Evolutionary conservation across 2,888 invertebrate genomes (phyloP).

Genomic region (Dolichopus griseipennis): DNA sequence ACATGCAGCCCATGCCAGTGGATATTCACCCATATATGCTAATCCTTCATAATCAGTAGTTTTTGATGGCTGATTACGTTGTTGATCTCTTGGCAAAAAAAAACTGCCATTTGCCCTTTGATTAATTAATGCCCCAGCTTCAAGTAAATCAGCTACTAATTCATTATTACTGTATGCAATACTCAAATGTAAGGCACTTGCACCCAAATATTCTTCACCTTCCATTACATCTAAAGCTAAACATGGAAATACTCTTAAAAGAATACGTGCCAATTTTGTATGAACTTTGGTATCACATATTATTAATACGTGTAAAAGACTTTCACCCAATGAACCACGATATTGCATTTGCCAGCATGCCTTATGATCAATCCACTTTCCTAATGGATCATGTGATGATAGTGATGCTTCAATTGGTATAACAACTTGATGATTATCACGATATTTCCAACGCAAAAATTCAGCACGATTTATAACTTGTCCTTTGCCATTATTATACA

Average conservation of each 20-base stretch:
- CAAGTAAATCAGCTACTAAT: conserved; percentile 83
- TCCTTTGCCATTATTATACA: conserved; percentile 79
- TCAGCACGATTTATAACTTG: conserved; percentile 79
- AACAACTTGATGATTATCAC: conserved; percentile 74
- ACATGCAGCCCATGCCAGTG: conserved; percentile 95
- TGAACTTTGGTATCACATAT: conserved; percentile 83
- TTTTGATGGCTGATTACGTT: conserved; percentile 63
- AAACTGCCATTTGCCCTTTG: conserved; percentile 93
- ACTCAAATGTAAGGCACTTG: conserved; percentile 88
- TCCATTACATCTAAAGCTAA: conserved; percentile 89
- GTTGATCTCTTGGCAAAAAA: conserved; percentile 92
- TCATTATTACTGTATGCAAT: conserved; percentile 96
- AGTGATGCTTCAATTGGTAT: conserved; percentile 79
- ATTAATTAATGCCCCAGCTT: conserved; percentile 84
- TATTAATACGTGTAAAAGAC: conserved; percentile 85
- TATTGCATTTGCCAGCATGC: conserved; percentile 98
- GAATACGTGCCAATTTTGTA: conserved; percentile 66
- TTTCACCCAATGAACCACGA: conserved; percentile 91
- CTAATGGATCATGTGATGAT: conserved; percentile 75
- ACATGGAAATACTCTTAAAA: conserved; percentile 86
- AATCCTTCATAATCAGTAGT: conserved; percentile 92
- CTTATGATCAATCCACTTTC: conserved; percentile 81
- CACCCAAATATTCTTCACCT: conserved; percentile 93
- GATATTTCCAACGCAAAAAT: conserved; percentile 81
- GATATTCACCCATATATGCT: conserved; percentile 95